Conservation (phyloP, 1,140 invertebrate species). For the Oedothorax gibbosus region DNA sequence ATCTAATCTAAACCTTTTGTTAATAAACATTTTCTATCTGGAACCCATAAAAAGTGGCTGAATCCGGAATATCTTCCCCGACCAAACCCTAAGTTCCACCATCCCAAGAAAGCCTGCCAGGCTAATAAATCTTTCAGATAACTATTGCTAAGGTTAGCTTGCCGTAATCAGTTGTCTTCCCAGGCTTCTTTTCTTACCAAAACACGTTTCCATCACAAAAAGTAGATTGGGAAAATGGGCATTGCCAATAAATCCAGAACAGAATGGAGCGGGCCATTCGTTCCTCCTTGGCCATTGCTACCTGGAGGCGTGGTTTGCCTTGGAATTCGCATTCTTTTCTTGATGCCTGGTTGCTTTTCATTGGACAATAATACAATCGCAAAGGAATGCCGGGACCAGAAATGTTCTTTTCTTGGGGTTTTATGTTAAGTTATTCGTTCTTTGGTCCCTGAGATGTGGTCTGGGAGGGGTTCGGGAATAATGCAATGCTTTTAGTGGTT, state of each 20-base stretch:
- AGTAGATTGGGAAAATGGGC: constrained; percentile 2
- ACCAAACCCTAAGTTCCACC: too few species aligned
- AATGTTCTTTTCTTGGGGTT: not conserved
- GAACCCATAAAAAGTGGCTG: too few species aligned
- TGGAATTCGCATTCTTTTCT: constrained; percentile 23
- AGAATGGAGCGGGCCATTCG: not conserved
- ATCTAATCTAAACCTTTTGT: too few species aligned
- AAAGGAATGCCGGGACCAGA: constrained; percentile 11
- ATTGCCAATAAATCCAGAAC: not conserved
- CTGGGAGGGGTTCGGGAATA: too few species aligned
- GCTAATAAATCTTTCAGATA: constrained; percentile 27
- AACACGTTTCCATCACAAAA: not conserved
- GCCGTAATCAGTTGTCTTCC: not conserved
- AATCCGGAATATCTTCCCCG: too few species aligned
- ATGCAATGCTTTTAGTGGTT: too few species aligned
- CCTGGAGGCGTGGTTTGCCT: constrained; percentile 38
- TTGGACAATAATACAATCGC: constrained; percentile 18
- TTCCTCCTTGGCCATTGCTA: constrained; percentile 6
- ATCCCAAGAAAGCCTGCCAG: too few species aligned
- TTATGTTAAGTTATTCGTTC: constrained; percentile 37
- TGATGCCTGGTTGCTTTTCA: constrained; percentile 7
- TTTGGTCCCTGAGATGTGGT: not conserved
- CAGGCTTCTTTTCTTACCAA: not conserved
- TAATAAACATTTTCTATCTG: too few species aligned
- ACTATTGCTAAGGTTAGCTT: not conserved